These are phyloP conservation scores for Phrynocephalus vlangalii DNA, from an alignment of 2,797 vertebrate genomes.

Conservation along the genomic window DNA sequence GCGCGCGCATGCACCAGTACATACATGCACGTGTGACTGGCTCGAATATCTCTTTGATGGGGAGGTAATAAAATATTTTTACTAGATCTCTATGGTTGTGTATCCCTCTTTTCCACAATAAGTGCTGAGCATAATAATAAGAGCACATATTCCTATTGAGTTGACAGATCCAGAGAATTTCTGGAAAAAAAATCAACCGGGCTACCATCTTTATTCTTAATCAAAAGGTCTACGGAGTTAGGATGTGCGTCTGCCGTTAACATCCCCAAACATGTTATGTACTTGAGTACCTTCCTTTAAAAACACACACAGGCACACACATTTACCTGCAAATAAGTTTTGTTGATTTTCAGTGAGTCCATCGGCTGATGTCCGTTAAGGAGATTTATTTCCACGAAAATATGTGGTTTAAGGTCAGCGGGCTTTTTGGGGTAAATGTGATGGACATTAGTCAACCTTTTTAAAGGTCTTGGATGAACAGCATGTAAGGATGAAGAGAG, in stretches of 20 bases:
- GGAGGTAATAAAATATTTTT: slow-evolving; percentile 58
- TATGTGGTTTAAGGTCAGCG: not conserved
- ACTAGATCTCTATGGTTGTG: slow-evolving; percentile 44
- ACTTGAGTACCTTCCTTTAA: not conserved
- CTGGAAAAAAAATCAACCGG: not conserved
- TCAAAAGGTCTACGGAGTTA: not conserved
- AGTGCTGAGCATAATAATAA: not conserved
- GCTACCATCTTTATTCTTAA: slow-evolving; percentile 17
- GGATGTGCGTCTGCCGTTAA: not conserved
- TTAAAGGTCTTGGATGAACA: not conserved
- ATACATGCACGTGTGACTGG: slow-evolving; percentile 36
- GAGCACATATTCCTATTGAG: not conserved
- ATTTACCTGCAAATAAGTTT: not conserved
- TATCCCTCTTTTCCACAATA: not conserved
- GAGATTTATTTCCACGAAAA: not conserved
- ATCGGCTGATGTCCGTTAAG: not conserved
- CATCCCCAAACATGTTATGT: not conserved
- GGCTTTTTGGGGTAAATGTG: not conserved
- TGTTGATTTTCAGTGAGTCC: not conserved
- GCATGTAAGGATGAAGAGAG: slow-evolving; percentile 17
- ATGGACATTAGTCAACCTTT: not conserved
- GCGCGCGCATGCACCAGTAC: too few relatives aligned
- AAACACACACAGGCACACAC: too few relatives aligned
- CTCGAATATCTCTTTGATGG: slow-evolving; percentile 52
- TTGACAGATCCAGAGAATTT: not conserved